phyloP scores from a whole-genome alignment of 2,888 invertebrate genomes.

The Oscheius sp. region DNA sequence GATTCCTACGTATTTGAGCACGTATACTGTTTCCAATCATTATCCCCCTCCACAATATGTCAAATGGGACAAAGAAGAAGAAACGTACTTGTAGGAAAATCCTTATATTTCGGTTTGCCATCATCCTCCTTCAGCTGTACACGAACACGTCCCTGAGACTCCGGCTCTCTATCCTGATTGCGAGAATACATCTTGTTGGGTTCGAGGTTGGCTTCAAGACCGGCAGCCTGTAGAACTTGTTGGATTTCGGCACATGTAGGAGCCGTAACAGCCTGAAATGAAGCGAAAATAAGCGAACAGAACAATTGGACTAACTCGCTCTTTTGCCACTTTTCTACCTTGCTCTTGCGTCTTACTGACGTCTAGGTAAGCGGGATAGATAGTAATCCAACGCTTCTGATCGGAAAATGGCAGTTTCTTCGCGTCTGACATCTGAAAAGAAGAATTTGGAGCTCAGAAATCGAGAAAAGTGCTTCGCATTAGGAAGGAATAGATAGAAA shows the following conservation, averaged over 20 bases:
- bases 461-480: neutral
- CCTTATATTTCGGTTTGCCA: constrained; percentile 56
- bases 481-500: neutral
- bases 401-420: constrained; percentile 45
- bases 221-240: constrained; percentile 86
- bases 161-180: constrained; percentile 87
- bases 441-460: neutral
- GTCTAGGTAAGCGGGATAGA: constrained; percentile 96
- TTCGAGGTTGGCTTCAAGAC: constrained; percentile 88
- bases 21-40: no score
- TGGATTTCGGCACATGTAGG: constrained; percentile 94
- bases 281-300: neutral
- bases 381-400: constrained; percentile 84
- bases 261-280: constrained; percentile 85
- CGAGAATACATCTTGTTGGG: constrained; percentile 84
- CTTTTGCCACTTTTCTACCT: constrained; percentile 79
- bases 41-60: no score
- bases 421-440: constrained; percentile 20
- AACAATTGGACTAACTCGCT: neutral
- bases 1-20: no score
- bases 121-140: constrained; percentile 83
- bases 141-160: constrained; percentile 87
- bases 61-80: neutral
- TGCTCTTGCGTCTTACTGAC: constrained; percentile 89
- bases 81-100: constrained; percentile 45